phyloP scores from a whole-genome alignment of 1,140 invertebrate genomes.

The Diuraphis noxia region DNA sequence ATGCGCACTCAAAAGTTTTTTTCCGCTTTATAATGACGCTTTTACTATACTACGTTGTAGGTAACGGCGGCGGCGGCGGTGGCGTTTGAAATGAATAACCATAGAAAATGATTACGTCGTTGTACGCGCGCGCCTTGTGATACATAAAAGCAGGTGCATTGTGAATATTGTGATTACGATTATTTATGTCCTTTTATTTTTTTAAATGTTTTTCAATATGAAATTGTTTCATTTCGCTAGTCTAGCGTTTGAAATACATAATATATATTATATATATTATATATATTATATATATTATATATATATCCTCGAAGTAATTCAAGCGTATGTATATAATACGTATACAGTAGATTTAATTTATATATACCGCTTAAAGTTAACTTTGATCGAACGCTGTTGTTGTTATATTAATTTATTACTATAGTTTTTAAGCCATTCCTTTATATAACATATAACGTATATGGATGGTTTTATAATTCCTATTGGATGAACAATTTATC shows the following conservation, averaged over 20 bases:
- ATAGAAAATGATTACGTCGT: neutral
- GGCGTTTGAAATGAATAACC: neutral
- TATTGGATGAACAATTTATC: neutral
- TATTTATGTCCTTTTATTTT: constrained; percentile 8
- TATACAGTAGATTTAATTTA: neutral
- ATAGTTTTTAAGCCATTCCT: neutral
- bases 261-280: no score
- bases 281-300: no score
- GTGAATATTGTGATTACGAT: neutral
- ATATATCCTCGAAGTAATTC: neutral
- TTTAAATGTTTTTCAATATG: neutral
- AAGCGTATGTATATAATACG: neutral
- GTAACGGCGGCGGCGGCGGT: neutral
- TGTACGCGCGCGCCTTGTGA: neutral
- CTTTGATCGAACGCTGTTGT: neutral
- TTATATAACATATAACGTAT: neutral
- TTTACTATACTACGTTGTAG: constrained; percentile 18
- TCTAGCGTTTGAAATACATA: neutral
- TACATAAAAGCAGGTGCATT: neutral
- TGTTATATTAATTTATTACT: neutral
- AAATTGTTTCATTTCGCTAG: neutral
- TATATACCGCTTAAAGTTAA: neutral
- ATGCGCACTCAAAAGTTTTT: neutral
- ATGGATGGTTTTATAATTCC: neutral
- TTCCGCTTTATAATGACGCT: constrained; percentile 3